Percentiles rank a stretch among this genome's conserved stretches.
Evolutionary conservation across 2,797 vertebrate genomes (phyloP).

Genomic region (Otus scops): DNA sequence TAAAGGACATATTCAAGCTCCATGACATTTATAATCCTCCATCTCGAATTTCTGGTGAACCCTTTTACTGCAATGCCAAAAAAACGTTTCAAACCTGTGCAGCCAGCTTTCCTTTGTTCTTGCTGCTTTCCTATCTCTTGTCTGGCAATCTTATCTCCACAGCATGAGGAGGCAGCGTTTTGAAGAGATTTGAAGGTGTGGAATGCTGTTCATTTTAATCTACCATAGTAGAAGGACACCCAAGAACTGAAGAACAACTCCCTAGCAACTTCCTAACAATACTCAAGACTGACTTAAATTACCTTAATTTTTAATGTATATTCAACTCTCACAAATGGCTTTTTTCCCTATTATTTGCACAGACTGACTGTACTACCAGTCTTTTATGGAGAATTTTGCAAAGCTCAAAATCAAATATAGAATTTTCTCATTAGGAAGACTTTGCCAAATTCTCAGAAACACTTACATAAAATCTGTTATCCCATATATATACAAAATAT

Average conservation of each 20-base stretch:
- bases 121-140: conserved; percentile 25
- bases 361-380: background rate
- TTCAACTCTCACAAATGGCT: background rate
- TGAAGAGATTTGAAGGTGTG: background rate
- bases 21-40: background rate
- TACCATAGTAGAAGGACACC: background rate
- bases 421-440: background rate
- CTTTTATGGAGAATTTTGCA: background rate
- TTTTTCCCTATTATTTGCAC: background rate
- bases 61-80: background rate
- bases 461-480: background rate
- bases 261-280: background rate
- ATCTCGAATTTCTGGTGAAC: background rate
- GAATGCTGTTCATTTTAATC: background rate
- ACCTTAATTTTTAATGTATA: background rate
- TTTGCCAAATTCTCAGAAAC: background rate
- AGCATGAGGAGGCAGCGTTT: conserved; percentile 38
- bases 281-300: background rate
- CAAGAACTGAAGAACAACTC: background rate
- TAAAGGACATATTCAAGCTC: background rate
- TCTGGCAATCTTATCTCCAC: conserved; percentile 46
- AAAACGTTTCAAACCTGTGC: conserved; percentile 5
- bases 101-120: conserved; percentile 61
- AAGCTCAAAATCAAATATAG: background rate
- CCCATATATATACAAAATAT: background rate